Evolutionary conservation across 2,888 invertebrate genomes (phyloP), one percentile per base, ranked within the genome.

Genomic region (Melieria crassipennis): DNA sequence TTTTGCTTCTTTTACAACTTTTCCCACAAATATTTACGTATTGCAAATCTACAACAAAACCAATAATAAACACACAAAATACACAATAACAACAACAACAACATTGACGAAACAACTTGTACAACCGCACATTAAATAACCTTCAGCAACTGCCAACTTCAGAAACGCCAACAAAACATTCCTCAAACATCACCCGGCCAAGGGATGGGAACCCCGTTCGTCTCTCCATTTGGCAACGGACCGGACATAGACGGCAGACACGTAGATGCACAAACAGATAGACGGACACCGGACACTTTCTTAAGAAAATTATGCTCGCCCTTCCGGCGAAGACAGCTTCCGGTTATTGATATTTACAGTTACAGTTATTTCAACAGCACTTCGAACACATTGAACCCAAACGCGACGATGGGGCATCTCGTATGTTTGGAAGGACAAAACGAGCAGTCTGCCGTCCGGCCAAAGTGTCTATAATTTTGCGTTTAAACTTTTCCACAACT

Each of bases 321-420:
- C 60, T 67, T 63, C 70, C 68, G 42, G 52, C 50, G 69, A 50
- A 68, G 69, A 65, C 65, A 73, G 75, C 78, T 77, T 76, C 76
- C 78, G 75, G 76, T 78, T 77, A 78, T 78, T 78, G 78, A 78
- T 78, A 77, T 77, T 77, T 75, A 66, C 57, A 75, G 75, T 76
- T 75, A 74, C 73, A 73, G 72, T 72, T 71, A 70, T 30, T 71
- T 73, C 69, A 72, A 72, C 67, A 68, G 71, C 11, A 11, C 43
- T n/a, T 10, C 43, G 16, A 11, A 4, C 13, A 7, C n/a, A n/a
- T 13, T 45, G 7, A n/a, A 9, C 7, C 7, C 42, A 13, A 7
- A 1, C 61, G 5, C 43, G 55, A 55, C 42, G 11, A 30, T 65
- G 52, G 11, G 57, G 65, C 30, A 16, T 61, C 7, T 13, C 11